A percentile compares a stretch with the other conserved stretches of the same genome.
phyloP scores from a whole-genome alignment of 2,797 vertebrate genomes.

The Anguilla marmorata region DNA sequence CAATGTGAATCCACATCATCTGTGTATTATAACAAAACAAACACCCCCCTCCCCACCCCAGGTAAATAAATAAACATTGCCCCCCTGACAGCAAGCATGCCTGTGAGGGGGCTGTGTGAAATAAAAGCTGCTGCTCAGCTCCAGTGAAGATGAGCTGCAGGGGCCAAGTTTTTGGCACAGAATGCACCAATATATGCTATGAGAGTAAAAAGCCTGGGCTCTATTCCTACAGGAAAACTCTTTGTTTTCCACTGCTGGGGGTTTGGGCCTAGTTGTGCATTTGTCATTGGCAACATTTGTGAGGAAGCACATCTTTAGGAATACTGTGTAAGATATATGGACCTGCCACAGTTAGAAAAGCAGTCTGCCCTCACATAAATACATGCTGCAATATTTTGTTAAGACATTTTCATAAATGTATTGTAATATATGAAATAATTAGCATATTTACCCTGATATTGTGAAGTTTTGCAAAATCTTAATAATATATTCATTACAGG shows the following conservation, averaged over 20 bases:
- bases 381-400: not conserved
- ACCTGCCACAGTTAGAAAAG: not conserved
- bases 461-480: too few species aligned
- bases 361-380: not conserved
- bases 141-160: not conserved
- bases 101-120: not conserved
- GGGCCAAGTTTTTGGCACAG: not conserved
- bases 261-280: not conserved
- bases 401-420: not conserved
- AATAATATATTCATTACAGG: too few species aligned
- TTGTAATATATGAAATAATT: not conserved
- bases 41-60: not conserved
- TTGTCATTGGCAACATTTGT: not conserved
- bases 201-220: not conserved
- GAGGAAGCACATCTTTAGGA: not conserved
- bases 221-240: not conserved
- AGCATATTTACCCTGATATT: too few species aligned
- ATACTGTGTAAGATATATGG: not conserved
- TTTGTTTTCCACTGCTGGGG: not conserved
- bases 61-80: slow-evolving; percentile 12
- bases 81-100: not conserved
- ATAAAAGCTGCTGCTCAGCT: not conserved
- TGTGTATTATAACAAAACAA: not conserved
- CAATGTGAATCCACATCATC: not conserved
- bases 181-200: not conserved